Evolutionary conservation across 2,888 invertebrate species (phyloP), one percentile per base, ranked within the genome.

Genomic region (Cheilosia scutellata): DNA sequence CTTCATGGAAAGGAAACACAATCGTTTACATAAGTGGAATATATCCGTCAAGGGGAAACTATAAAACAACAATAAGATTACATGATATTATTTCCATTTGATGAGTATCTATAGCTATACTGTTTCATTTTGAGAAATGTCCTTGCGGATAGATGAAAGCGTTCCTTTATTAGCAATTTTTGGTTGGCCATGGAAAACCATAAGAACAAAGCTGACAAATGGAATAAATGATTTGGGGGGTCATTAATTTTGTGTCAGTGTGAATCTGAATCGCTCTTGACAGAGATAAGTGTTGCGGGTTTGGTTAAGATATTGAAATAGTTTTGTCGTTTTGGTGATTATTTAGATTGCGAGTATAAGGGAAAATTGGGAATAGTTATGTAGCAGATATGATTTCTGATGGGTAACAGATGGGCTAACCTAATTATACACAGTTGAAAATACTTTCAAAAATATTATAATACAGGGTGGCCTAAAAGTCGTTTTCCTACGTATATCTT

Each of bases 211-310:
- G 25, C 57, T 40, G 51, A 58, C 57, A 49, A 58, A 70, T 47
- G 37, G 62, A 53, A 79, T 76, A 82, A 82, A 82, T 75, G 76
- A 82, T 70, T 51, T 29, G 47, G 65, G 55, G 55, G 57, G 70
- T 76, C 82, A 76, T 82, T 82, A 70, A 68, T 77, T 77, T 51
- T 76, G 58, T 82, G 65, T 71, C 82, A 77, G 71, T 71, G 51
- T 44, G 37, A 71, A 65, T 63, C 76, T 58, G 65, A 77, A 71
- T 65, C 71, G 77, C 58, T 66, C 33, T 16, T 72, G 82, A 77
- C 82, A 77, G 71, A 77, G 77, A 82, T 82, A 82, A 82, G 82
- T 82, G 82, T 63, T 70, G 11, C 20, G 49, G 40, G 49, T 47
- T 33, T 47, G 63, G 47, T 29, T 40, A 42, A 13, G 62, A 63